Conservation (phyloP, 2,113 vertebrate genomes). For the Anolis sagrei region DNA sequence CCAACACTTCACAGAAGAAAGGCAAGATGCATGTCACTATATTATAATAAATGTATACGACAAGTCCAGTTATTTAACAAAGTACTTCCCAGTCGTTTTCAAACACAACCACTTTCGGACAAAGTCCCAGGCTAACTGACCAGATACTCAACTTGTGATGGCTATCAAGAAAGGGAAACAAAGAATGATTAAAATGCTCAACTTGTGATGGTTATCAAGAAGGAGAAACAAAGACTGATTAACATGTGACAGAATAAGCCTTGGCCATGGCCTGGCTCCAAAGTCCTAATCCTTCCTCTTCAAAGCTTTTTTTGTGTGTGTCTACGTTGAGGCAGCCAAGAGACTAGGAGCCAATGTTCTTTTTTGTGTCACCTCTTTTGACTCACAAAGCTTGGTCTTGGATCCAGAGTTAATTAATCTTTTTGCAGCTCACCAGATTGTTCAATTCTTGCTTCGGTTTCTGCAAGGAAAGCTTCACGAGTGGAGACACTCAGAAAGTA, state of each 20-base stretch:
- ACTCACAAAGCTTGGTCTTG: background rate
- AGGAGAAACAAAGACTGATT: background rate
- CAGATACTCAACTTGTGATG: slow-evolving; percentile 26
- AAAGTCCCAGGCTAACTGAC: slow-evolving; percentile 10
- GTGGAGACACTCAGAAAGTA: background rate
- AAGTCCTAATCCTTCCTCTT: background rate
- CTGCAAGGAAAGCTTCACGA: background rate
- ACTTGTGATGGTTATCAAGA: slow-evolving; percentile 24
- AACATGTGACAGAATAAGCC: slow-evolving; percentile 6
- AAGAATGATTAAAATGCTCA: background rate
- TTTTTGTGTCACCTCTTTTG: background rate
- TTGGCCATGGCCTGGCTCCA: background rate
- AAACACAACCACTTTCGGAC: background rate
- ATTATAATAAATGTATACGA: too few species aligned
- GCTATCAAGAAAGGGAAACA: background rate
- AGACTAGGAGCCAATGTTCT: background rate
- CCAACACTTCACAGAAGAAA: too few species aligned
- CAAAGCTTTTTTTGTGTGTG: background rate
- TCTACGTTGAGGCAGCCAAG: accelerated
- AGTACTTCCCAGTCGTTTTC: too few species aligned
- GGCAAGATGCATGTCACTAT: too few species aligned
- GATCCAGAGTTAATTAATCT: accelerated
- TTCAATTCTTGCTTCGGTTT: background rate
- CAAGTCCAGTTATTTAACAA: too few species aligned
- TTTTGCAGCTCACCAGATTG: accelerated